phyloP scores from a whole-genome alignment of 2,888 invertebrate genomes.

The Hypomecis punctinalis region DNA sequence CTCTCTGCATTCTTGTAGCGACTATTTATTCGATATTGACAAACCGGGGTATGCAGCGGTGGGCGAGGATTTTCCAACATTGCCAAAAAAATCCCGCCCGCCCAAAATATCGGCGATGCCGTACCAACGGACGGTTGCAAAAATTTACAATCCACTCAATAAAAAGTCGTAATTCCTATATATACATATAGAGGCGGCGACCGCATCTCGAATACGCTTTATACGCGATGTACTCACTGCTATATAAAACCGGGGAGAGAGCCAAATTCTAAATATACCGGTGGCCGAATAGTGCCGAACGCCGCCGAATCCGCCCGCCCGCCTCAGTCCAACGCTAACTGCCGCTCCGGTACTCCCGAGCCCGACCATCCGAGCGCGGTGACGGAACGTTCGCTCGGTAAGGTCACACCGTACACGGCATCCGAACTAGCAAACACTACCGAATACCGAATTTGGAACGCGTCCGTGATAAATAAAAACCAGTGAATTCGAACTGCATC shows the following conservation, averaged over 20 bases:
- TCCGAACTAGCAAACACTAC: slow-evolving; percentile 46
- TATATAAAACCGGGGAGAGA: slow-evolving; percentile 86
- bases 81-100: slow-evolving; percentile 61
- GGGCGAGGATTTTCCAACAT: slow-evolving; percentile 54
- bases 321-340: slow-evolving; percentile 81
- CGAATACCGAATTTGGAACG: slow-evolving; percentile 63
- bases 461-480: slow-evolving; percentile 59
- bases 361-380: slow-evolving; percentile 74
- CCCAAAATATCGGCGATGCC: slow-evolving; percentile 62
- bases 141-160: slow-evolving; percentile 80
- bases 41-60: slow-evolving; percentile 51
- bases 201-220: slow-evolving; percentile 83
- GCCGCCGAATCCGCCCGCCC: slow-evolving; percentile 78
- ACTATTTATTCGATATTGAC: slow-evolving; percentile 42
- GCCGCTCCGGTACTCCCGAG: slow-evolving; percentile 78
- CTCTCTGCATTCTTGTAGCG: slow-evolving; percentile 20
- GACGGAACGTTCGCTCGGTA: slow-evolving; percentile 71
- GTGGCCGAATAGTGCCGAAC: slow-evolving; percentile 77
- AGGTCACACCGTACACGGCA: slow-evolving; percentile 69
- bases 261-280: slow-evolving; percentile 88
- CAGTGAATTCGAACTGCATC: slow-evolving; percentile 65
- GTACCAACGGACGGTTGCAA: slow-evolving; percentile 69
- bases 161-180: slow-evolving; percentile 83
- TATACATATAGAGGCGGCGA: slow-evolving; percentile 72
- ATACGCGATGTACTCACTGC: slow-evolving; percentile 84